These are phyloP conservation scores for Diceros bicornis DNA, from an alignment of 2,797 vertebrate species.

Conservation along the genomic window DNA sequence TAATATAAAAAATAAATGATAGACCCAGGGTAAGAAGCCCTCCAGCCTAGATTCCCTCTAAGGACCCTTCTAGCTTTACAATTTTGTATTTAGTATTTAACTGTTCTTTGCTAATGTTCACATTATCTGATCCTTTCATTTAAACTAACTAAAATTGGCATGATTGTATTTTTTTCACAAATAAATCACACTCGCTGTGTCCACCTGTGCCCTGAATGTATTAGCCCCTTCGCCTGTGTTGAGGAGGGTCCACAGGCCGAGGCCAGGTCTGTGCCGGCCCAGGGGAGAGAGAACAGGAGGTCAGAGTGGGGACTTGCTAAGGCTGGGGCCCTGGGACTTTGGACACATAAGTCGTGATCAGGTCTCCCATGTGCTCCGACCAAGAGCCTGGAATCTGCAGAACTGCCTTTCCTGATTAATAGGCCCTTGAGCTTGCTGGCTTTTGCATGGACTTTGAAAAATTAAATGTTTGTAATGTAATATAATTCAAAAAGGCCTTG, in stretches of 20 bases:
- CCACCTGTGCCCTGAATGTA: background rate
- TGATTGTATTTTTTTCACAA: background rate
- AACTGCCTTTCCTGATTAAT: constrained; percentile 67
- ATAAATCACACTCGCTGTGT: background rate
- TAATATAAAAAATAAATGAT: background rate
- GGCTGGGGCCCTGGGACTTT: background rate
- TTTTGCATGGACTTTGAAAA: constrained; percentile 70
- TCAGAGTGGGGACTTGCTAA: background rate
- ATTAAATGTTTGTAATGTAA: constrained; percentile 74
- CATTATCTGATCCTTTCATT: constrained; percentile 38
- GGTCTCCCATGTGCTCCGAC: background rate
- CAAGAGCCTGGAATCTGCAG: constrained; percentile 11
- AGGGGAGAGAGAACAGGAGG: background rate
- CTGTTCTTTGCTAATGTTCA: constrained; percentile 38
- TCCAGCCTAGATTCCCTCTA: background rate
- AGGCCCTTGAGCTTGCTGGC: constrained; percentile 30
- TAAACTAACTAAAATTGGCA: constrained; percentile 35
- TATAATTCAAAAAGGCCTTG: constrained; percentile 61
- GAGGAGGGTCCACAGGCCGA: background rate
- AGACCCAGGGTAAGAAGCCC: background rate
- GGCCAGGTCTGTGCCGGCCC: background rate
- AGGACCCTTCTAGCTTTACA: too few species aligned
- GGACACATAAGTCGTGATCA: background rate
- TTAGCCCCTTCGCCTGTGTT: background rate
- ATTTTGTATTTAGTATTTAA: constrained; percentile 25